phyloP scores from a whole-genome alignment of 2,113 vertebrate genomes.

The Smithornis capensis region DNA sequence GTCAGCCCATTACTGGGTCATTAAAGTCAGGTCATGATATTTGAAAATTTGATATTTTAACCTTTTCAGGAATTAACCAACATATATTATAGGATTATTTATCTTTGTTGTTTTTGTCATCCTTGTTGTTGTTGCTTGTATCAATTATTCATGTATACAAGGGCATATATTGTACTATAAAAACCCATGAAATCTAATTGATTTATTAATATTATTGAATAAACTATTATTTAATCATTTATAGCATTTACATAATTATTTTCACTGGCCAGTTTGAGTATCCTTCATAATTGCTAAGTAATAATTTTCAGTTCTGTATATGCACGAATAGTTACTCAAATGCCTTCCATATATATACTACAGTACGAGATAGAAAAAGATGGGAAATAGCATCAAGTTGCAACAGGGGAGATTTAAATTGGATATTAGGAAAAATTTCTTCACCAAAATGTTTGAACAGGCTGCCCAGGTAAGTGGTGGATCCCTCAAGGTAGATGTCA shows the following conservation, averaged over 20 bases:
- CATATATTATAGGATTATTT: constrained; percentile 47
- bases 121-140: constrained; percentile 10
- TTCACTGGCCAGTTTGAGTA: not conserved
- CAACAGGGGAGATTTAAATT: fast-evolving
- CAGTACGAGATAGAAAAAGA: fast-evolving
- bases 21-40: constrained; percentile 78
- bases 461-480: not conserved
- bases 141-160: constrained; percentile 61
- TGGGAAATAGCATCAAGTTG: not conserved
- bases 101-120: constrained; percentile 36
- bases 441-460: not conserved
- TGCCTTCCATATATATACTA: not conserved
- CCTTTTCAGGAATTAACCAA: constrained; percentile 72
- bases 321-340: not conserved
- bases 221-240: constrained; percentile 49
- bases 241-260: constrained; percentile 18
- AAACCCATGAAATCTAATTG: constrained; percentile 19
- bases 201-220: constrained; percentile 20
- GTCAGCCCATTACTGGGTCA: constrained; percentile 74
- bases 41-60: constrained; percentile 77
- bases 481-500: fast-evolving
- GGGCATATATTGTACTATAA: not conserved
- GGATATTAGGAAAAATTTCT: not conserved
- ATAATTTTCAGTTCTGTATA: not conserved
- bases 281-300: not conserved